A percentile compares a stretch with the other conserved stretches of the same genome.
Conservation (phyloP, 2,113 vertebrate species). For the Protobothrops flavoviridis region DNA sequence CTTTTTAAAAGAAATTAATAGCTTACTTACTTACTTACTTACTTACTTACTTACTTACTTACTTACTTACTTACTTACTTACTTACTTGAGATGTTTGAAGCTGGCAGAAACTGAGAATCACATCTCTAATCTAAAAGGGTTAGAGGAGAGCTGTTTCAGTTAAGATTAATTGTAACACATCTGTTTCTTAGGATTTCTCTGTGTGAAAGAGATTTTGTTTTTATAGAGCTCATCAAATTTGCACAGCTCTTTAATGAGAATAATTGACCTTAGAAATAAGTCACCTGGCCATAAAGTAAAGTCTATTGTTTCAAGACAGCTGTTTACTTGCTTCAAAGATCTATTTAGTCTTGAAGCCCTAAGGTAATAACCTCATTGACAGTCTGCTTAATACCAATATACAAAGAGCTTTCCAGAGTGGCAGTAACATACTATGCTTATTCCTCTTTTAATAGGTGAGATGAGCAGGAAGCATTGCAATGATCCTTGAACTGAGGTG, state of each 20-base stretch:
- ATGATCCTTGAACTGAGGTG: not conserved
- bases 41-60: too few relatives aligned
- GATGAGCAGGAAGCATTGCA: not conserved
- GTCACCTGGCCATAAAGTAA: slow-evolving; percentile 51
- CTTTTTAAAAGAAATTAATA: slow-evolving; percentile 35
- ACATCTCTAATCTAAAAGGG: slow-evolving; percentile 13
- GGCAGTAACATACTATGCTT: not conserved
- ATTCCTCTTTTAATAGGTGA: not conserved
- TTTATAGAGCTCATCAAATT: slow-evolving; percentile 56
- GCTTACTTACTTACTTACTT: not conserved
- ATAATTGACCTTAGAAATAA: slow-evolving; percentile 54
- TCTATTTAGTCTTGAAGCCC: slow-evolving; percentile 36
- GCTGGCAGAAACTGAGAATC: slow-evolving; percentile 2
- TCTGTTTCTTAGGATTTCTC: slow-evolving; percentile 46
- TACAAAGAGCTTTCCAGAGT: not conserved
- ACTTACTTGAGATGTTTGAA: not conserved
- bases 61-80: too few relatives aligned
- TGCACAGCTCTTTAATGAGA: slow-evolving; percentile 49
- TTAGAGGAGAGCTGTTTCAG: slow-evolving; percentile 46
- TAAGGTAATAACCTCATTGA: slow-evolving; percentile 44
- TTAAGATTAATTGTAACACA: slow-evolving; percentile 27
- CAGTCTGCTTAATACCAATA: slow-evolving; percentile 48
- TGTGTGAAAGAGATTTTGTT: slow-evolving; percentile 36
- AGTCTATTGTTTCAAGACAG: slow-evolving; percentile 38
- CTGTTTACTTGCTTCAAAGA: slow-evolving; percentile 46